These are phyloP conservation scores for Mesochorus sp. DNA, from an alignment of 2,888 invertebrate species.

Conservation along the genomic window DNA sequence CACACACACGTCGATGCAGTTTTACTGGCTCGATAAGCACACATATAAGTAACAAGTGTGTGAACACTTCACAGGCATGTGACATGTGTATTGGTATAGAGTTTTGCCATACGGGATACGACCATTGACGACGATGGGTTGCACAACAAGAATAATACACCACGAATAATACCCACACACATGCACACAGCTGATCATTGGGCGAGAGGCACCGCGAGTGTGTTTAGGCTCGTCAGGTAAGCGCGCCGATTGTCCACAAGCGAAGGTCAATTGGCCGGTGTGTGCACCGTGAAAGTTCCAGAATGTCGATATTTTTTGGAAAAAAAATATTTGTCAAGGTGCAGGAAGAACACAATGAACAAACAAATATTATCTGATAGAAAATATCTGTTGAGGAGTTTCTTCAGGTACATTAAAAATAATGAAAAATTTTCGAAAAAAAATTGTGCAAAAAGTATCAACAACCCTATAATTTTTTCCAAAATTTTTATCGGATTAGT, in stretches of 20 bases:
- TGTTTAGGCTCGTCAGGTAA: slow-evolving; percentile 25
- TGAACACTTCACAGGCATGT: slow-evolving; percentile 4
- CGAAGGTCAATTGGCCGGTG: slow-evolving; percentile 46
- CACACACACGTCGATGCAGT: slow-evolving; percentile 41
- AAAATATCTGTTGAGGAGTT: too few relatives aligned
- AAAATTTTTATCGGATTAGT: too few relatives aligned
- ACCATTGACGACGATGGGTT: slow-evolving; percentile 19
- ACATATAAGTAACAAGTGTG: slow-evolving; percentile 38
- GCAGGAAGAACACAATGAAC: background rate
- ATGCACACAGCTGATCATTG: background rate
- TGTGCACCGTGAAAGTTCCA: slow-evolving; percentile 49
- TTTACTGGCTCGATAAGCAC: slow-evolving; percentile 60
- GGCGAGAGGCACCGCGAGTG: background rate
- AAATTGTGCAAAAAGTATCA: too few relatives aligned
- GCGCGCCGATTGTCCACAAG: slow-evolving; percentile 29
- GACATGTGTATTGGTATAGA: slow-evolving; percentile 28
- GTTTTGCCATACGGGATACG: slow-evolving; percentile 47
- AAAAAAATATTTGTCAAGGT: background rate
- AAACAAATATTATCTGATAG: too few relatives aligned
- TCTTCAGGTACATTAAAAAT: too few relatives aligned
- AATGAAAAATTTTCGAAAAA: too few relatives aligned
- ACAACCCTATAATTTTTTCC: too few relatives aligned
- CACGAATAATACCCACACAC: slow-evolving; percentile 1
- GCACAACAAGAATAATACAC: slow-evolving; percentile 18
- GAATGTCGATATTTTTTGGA: slow-evolving; percentile 12